Evolutionary conservation across 2,797 vertebrate species (phyloP), one percentile per base, ranked within the genome.

Genomic region (Moxostoma hubbsi): DNA sequence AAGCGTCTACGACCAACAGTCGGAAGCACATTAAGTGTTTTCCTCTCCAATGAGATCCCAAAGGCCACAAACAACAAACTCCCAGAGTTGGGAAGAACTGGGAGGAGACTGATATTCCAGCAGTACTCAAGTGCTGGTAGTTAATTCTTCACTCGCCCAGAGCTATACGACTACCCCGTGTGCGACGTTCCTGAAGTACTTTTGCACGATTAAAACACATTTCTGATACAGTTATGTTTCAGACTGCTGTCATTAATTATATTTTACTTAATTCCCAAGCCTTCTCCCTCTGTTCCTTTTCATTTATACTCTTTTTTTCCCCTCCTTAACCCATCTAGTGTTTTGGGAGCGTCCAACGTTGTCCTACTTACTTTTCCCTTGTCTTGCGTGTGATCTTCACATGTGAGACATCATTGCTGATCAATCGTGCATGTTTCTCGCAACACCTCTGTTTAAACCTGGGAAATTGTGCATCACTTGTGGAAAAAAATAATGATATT

Each of bases 181-280:
- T 68, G 51, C 15, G 55, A 72, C 67, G 66, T 81, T 66, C 63
- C 47, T 77, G 73, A 83, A 73, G 83, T 80, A 82, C 81, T 77
- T 78, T 72, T 71, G 79, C 68, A 66, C 85, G 78, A 84, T 85
- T 85, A 88, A 89, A 86, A 79, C 79, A 84, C 83, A 77, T 77
- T 83, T 74, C 79, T 68, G 63, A 61, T 83, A 68, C 81, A 72
- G 75, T 83, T 84, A 86, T 88, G 83, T 87, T 88, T 84, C 80
- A 88, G 73, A 87, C 86, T 84, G 76, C 68, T 81, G 77, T 85
- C 82, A 87, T 87, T 88, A 88, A 89, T 89, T 88, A 89, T 87
- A 83, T 88, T 87, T 86, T 82, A 82, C 82, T 88, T 86, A 87
- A 89, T 87, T 88, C 88, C 88, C 88, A 85, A 82, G 81, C 78